Evolutionary conservation across 2,797 vertebrate genomes (phyloP).

Genomic region (Liasis olivaceus): DNA sequence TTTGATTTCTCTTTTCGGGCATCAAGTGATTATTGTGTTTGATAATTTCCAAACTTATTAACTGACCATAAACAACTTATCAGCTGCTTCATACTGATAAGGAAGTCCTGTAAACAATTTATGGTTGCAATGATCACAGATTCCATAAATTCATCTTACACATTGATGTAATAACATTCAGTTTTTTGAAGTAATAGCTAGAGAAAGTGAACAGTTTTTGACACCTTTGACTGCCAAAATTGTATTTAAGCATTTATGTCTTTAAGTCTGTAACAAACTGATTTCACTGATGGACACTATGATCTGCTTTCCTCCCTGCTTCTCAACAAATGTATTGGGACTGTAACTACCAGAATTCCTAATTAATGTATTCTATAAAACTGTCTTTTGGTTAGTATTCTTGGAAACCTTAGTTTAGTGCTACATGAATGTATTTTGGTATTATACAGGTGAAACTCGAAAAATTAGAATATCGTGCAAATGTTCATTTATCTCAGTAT

Average conservation of each 20-base stretch:
- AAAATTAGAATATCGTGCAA: too few relatives aligned
- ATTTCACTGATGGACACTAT: not conserved
- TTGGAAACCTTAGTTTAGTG: not conserved
- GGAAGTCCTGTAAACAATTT: not conserved
- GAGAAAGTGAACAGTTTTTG: not conserved
- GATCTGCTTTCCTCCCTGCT: too few relatives aligned
- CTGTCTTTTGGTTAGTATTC: not conserved
- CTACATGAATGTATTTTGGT: not conserved
- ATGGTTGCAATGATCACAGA: not conserved
- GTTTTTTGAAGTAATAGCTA: not conserved
- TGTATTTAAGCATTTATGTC: not conserved
- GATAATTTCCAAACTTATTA: not conserved
- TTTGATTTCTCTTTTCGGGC: not conserved
- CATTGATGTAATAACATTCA: not conserved
- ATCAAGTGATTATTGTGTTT: not conserved
- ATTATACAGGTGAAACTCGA: too few relatives aligned
- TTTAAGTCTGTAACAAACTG: not conserved
- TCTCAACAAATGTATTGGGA: too few relatives aligned
- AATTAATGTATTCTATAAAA: not conserved
- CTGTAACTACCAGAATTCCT: not conserved
- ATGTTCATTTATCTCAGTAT: too few relatives aligned
- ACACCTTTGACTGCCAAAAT: not conserved
- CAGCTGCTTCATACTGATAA: not conserved
- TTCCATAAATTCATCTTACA: not conserved
- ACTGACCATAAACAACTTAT: not conserved